A percentile compares a stretch with the other conserved stretches of the same genome.
Conservation (phyloP, 2,797 vertebrate species). For the Peromyscus eremicus region DNA sequence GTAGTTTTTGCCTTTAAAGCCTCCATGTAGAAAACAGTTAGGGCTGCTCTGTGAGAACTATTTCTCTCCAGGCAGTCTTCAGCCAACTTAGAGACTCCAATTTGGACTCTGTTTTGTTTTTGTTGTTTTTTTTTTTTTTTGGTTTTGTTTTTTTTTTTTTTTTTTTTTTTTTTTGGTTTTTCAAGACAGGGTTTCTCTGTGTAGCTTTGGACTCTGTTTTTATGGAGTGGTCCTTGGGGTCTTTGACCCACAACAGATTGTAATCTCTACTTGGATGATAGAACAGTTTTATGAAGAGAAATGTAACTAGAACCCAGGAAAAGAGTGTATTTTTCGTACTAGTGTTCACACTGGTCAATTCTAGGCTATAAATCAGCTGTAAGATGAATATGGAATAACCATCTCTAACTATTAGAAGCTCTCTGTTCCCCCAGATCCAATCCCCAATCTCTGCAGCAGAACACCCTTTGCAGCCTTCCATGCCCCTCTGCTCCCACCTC, state of each 20-base stretch:
- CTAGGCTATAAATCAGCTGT: conserved; percentile 10
- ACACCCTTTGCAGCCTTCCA: neutral
- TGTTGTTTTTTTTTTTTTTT: neutral
- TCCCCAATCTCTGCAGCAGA: neutral
- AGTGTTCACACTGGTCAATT: neutral
- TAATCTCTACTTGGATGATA: neutral
- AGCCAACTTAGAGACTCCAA: neutral
- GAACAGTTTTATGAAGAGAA: neutral
- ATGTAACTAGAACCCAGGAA: neutral
- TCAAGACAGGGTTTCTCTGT: no score
- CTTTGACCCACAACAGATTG: neutral
- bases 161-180: no score
- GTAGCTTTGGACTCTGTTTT: neutral
- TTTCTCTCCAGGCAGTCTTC: neutral
- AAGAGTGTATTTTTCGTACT: neutral
- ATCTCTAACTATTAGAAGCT: neutral
- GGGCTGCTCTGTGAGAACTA: neutral
- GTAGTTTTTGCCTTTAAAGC: neutral
- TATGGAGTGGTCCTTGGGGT: neutral
- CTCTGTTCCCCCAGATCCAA: neutral
- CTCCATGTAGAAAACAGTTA: neutral
- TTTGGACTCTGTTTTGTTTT: neutral
- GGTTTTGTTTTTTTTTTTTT: no score
- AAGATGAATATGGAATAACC: neutral
- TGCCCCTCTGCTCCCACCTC: neutral